A percentile compares a stretch with the other conserved stretches of the same genome.
phyloP scores from a whole-genome alignment of 64 coral and sea anemone genomes.

The Stichodactyla mertensii region DNA sequence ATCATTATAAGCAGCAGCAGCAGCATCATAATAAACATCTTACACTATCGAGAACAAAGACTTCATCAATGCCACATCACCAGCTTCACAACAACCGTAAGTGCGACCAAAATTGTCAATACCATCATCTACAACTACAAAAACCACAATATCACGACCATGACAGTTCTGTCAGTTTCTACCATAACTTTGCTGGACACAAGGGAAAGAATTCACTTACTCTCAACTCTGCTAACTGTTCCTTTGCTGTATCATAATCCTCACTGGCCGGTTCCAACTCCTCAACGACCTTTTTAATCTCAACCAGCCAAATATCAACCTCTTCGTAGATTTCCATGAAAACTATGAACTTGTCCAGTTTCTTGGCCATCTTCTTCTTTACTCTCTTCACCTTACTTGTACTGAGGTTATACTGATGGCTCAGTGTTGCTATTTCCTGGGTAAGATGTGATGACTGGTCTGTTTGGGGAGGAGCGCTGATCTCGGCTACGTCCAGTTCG shows the following conservation, averaged over 20 bases:
- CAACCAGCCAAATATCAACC: constrained; percentile 60
- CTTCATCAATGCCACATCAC: too few relatives aligned
- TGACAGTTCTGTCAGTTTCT: too few relatives aligned
- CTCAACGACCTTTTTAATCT: constrained; percentile 57
- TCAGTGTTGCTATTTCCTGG: constrained; percentile 54
- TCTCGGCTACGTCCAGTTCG: constrained; percentile 67
- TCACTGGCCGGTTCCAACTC: constrained; percentile 50
- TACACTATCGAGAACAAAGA: too few relatives aligned
- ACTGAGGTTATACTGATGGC: constrained; percentile 60
- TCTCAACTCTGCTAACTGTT: constrained; percentile 51
- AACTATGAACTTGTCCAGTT: constrained; percentile 50
- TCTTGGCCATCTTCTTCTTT: constrained; percentile 45
- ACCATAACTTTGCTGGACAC: too few relatives aligned
- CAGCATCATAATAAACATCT: too few relatives aligned
- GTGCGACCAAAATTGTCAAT: too few relatives aligned
- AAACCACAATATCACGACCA: too few relatives aligned
- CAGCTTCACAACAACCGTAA: too few relatives aligned
- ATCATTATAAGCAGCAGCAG: too few relatives aligned
- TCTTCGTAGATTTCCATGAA: constrained; percentile 62
- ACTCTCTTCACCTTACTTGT: constrained; percentile 73
- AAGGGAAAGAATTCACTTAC: constrained; percentile 21
- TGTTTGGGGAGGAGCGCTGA: constrained; percentile 47
- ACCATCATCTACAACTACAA: too few relatives aligned
- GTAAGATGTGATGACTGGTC: constrained; percentile 50
- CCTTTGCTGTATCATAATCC: constrained; percentile 71